Conservation (phyloP, 2,888 invertebrate species). For the Agapostemon virescens region DNA sequence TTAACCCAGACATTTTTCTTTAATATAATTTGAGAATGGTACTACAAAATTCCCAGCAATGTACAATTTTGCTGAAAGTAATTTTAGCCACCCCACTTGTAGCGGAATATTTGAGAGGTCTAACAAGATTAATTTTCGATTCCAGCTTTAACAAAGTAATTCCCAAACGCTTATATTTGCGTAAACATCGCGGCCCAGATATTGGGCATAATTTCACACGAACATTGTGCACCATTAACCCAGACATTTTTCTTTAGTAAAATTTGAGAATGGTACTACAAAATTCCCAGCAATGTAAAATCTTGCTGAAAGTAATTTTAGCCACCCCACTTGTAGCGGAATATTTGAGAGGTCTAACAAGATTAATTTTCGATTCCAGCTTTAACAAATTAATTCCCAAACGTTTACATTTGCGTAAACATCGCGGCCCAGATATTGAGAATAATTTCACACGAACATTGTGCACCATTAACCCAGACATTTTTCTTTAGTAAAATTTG, state of each 20-base stretch:
- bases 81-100: too few relatives aligned
- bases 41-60: too few relatives aligned
- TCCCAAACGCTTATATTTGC: background rate
- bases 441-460: background rate
- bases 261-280: background rate
- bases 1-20: too few relatives aligned
- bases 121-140: too few relatives aligned
- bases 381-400: background rate
- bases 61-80: too few relatives aligned
- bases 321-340: fast-evolving
- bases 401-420: background rate
- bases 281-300: background rate
- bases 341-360: background rate
- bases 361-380: background rate
- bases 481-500: too few relatives aligned
- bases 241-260: background rate
- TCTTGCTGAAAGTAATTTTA: background rate
- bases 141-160: too few relatives aligned
- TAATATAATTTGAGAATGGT: too few relatives aligned
- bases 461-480: background rate
- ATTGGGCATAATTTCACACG: background rate
- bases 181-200: background rate
- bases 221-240: background rate
- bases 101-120: too few relatives aligned
- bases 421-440: background rate